These are phyloP conservation scores for Romanogobio albipinnatus DNA, from an alignment of 2,113 vertebrate genomes.

Conservation along the genomic window DNA sequence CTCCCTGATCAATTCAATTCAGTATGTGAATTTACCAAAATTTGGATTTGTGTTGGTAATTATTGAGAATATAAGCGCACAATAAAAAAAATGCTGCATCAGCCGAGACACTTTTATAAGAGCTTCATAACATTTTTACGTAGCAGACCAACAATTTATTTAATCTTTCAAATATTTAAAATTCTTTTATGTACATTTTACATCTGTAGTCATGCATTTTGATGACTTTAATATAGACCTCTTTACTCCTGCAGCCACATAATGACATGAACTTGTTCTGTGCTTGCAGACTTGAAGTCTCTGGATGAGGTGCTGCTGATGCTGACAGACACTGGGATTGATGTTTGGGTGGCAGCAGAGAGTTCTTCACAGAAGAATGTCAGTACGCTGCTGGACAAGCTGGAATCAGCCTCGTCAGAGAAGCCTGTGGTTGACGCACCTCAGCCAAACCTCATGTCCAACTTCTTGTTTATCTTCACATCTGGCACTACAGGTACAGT, in stretches of 20 bases:
- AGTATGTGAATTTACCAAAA: no score
- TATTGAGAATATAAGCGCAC: neutral
- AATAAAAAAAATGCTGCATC: no score
- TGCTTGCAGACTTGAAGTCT: constrained; percentile 78
- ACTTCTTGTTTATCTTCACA: constrained; percentile 89
- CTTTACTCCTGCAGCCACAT: neutral
- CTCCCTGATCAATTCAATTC: neutral
- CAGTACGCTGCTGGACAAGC: constrained; percentile 78
- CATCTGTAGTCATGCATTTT: neutral
- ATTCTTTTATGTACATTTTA: neutral
- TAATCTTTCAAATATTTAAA: neutral
- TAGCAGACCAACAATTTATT: neutral
- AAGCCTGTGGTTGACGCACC: constrained; percentile 59
- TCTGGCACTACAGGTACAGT: constrained; percentile 91
- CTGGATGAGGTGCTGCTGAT: constrained; percentile 78
- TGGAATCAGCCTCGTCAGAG: constrained; percentile 74
- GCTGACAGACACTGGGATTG: constrained; percentile 71
- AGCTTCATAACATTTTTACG: no score
- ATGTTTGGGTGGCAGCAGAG: constrained; percentile 80
- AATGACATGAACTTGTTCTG: neutral
- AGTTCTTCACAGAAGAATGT: constrained; percentile 65
- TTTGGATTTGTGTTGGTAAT: neutral
- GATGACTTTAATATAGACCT: neutral
- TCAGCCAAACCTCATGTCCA: constrained; percentile 73
- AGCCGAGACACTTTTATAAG: neutral